Base-by-base conservation (phyloP, 2,113 vertebrate species). In the Glareola pratincola region DNA sequence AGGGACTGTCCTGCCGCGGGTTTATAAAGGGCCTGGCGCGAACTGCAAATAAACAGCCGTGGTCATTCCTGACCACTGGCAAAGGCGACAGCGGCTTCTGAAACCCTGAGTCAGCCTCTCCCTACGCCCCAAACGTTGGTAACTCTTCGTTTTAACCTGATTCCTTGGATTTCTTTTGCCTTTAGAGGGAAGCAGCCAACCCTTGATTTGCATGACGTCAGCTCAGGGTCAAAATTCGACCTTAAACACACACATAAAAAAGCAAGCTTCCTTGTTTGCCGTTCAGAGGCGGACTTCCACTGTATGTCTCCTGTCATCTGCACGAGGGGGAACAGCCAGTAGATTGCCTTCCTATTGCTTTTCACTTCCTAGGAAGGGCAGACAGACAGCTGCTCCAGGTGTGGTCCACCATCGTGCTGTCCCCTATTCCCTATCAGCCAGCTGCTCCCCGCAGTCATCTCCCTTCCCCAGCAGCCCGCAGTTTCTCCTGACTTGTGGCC, bases 211-310 rank as follows among this genome's bases (percentile, higher is more conserved):
- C 71, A 87, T 93, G 94, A 95, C 30, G 17, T 97, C 93, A 90
- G 81, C 78, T 83, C 1, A 1, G 88, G 91, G 94, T 97, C 91
- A 96, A 96, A 92, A 97, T 97, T 82, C 95, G 93, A 59, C 84
- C 71, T 96, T 96, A 91, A 90, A 57, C 78, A 95, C 77, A 91
- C 81, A 94, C 59, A 82, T 92, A 90, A 95, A 96, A 92, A 83
- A 85, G 50, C 84, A 62, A 92, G 94, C 94, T 97, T 97, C 96
- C 96, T 95, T 97, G 96, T 97, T 96, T 95, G 94, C 89, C 54
- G 29, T 95, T 92, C 88, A 91, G 85, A 94, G 93, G 85, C 59
- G 2, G 84, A 97, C 89, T 94, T 97, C 94, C 87, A 95, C 84
- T 85, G 91, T 54, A 27, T n/a, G 45, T 87, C 66, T 82, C 43